Conservation (phyloP, 2,888 invertebrate species). For the Conchocele bisecta region DNA sequence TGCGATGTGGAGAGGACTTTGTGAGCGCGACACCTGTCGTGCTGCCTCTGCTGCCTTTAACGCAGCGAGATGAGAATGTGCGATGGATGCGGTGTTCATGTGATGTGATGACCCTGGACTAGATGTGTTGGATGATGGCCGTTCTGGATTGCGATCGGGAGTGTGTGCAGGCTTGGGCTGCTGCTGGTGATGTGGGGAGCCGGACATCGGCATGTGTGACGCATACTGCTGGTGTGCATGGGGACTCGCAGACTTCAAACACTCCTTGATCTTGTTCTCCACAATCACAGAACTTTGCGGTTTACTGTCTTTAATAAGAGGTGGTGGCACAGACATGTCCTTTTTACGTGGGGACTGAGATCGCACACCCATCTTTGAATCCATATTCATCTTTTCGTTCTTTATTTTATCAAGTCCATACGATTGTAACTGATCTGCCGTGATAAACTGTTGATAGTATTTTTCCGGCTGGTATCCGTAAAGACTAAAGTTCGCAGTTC, state of each 20-base stretch:
- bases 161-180: conserved; percentile 76
- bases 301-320: conserved; percentile 72
- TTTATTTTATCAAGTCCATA: conserved; percentile 74
- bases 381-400: conserved; percentile 58
- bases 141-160: conserved; percentile 63
- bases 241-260: conserved; percentile 60
- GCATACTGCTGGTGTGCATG: conserved; percentile 57
- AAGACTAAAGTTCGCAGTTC: conserved; percentile 76
- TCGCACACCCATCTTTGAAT: conserved; percentile 51
- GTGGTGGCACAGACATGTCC: conserved; percentile 69
- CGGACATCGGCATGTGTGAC: conserved; percentile 45
- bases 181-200: conserved; percentile 65
- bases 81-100: conserved; percentile 62
- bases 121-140: conserved; percentile 54
- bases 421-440: conserved; percentile 79
- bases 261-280: conserved; percentile 71
- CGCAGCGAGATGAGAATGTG: conserved; percentile 62
- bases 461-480: conserved; percentile 82
- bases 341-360: conserved; percentile 59
- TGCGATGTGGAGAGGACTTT: conserved; percentile 75
- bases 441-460: conserved; percentile 80
- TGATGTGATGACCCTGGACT: conserved; percentile 71
- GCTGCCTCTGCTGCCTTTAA: conserved; percentile 64
- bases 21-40: conserved; percentile 66
- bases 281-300: conserved; percentile 78